phyloP scores from a whole-genome alignment of 2,888 invertebrate genomes.

The Monoplex corrugatus region DNA sequence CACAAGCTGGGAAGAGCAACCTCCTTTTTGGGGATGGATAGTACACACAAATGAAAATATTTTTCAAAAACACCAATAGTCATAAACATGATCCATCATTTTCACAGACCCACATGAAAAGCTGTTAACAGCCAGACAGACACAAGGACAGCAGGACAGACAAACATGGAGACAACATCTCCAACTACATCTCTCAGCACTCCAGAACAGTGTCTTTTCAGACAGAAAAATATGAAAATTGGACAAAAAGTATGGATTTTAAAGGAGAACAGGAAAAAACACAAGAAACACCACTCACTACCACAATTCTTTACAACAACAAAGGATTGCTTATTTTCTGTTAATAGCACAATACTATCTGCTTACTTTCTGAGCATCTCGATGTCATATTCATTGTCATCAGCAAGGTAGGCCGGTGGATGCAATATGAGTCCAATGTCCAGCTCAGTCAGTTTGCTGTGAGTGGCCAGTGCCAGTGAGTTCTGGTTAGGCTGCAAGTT shows the following conservation, averaged over 20 bases:
- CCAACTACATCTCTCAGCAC: neutral
- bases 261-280: neutral
- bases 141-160: too few species aligned
- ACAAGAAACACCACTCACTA: neutral
- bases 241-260: neutral
- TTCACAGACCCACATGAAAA: too few species aligned
- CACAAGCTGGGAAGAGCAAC: too few species aligned
- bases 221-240: too few species aligned
- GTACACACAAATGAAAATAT: too few species aligned
- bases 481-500: conserved; percentile 76
- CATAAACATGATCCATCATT: too few species aligned
- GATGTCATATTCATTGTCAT: conserved; percentile 98
- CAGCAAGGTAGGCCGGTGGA: conserved; percentile 94
- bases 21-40: too few species aligned
- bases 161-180: too few species aligned
- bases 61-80: too few species aligned
- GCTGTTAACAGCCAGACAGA: too few species aligned
- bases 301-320: neutral
- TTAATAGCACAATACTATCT: neutral
- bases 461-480: conserved; percentile 93
- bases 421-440: conserved; percentile 96
- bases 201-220: too few species aligned
- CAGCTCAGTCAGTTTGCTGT: conserved; percentile 98
- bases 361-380: conserved; percentile 83
- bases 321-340: neutral